These are phyloP conservation scores for Rhegmatorhina hoffmannsi DNA, from an alignment of 2,113 vertebrate species.

Conservation along the genomic window DNA sequence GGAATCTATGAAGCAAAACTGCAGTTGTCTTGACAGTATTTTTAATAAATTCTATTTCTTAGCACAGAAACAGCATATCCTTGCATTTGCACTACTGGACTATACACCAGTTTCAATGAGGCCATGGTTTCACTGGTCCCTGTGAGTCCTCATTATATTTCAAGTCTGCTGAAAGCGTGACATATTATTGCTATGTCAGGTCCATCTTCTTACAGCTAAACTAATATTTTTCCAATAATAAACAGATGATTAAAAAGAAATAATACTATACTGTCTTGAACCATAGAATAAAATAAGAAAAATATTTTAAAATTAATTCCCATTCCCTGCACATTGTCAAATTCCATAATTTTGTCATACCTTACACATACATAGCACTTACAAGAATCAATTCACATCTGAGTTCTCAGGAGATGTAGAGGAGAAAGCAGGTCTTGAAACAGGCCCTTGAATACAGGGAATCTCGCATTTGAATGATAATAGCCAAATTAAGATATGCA, in stretches of 20 bases:
- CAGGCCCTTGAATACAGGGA: background rate
- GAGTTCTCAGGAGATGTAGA: background rate
- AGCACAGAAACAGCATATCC: background rate
- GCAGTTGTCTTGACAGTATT: background rate
- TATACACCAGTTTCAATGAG: background rate
- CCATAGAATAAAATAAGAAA: background rate
- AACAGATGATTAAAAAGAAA: background rate
- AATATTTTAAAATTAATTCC: background rate
- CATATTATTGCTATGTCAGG: background rate
- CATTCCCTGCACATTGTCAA: rapidly evolving
- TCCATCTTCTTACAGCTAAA: background rate
- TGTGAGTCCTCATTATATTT: background rate
- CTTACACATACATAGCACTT: background rate
- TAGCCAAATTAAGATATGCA: background rate
- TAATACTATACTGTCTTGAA: background rate
- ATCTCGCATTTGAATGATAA: background rate
- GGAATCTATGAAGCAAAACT: background rate
- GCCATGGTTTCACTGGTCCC: background rate
- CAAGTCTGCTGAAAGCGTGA: background rate
- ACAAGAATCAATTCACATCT: rapidly evolving
- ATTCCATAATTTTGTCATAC: background rate
- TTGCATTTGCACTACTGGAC: background rate
- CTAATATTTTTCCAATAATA: background rate
- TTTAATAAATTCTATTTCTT: background rate
- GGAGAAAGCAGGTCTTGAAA: background rate